A percentile compares a stretch with the other conserved stretches of the same genome.
Evolutionary conservation across 2,113 vertebrate genomes (phyloP).

Genomic region (Heliornis fulica): DNA sequence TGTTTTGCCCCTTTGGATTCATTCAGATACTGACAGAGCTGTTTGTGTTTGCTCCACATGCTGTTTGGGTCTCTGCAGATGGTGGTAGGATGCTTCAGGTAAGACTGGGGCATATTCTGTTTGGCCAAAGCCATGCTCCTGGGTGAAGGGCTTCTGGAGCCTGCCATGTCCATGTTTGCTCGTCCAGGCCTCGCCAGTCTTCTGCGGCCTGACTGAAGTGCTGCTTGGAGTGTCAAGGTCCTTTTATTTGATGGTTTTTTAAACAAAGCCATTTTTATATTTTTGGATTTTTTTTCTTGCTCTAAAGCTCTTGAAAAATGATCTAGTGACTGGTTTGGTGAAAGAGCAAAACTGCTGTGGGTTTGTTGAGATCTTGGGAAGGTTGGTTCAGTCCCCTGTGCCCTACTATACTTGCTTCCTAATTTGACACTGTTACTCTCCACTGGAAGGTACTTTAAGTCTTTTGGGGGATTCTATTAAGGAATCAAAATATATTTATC

Average conservation of each 20-base stretch:
- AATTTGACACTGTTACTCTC: background rate
- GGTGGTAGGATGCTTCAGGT: background rate
- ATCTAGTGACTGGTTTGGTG: background rate
- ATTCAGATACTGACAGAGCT: background rate
- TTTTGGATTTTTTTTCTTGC: background rate
- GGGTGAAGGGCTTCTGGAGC: background rate
- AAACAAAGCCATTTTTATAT: background rate
- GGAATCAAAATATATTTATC: background rate
- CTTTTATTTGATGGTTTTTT: background rate
- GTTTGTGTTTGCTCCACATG: background rate
- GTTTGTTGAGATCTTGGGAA: background rate
- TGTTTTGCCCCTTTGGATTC: background rate
- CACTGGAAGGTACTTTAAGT: background rate
- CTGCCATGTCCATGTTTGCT: fast-evolving
- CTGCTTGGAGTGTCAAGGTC: background rate
- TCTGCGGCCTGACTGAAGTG: background rate
- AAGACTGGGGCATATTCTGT: background rate
- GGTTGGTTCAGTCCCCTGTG: background rate
- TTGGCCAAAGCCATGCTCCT: background rate
- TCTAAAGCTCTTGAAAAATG: background rate
- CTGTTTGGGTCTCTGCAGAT: background rate
- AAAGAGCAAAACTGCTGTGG: background rate
- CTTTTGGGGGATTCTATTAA: background rate
- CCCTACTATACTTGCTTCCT: background rate
- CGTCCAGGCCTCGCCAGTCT: background rate